A percentile compares a stretch with the other conserved stretches of the same genome.
These are phyloP conservation scores for Graptemys geographica DNA, from an alignment of 2,797 vertebrate genomes.

Conservation along the genomic window DNA sequence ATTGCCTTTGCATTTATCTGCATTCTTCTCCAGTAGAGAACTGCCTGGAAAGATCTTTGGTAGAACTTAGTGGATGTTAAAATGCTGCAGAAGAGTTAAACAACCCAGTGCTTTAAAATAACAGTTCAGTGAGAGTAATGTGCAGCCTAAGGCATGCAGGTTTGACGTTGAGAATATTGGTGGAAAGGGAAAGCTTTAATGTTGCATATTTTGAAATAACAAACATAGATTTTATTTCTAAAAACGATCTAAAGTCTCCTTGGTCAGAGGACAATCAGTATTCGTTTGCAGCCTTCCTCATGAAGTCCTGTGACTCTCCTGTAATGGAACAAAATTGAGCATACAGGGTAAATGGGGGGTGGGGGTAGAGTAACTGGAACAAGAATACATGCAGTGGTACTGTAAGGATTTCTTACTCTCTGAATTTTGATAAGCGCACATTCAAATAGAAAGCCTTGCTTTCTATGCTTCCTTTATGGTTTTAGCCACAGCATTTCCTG, in stretches of 20 bases:
- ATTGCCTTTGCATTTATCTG: conserved; percentile 74
- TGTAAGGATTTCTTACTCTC: conserved; percentile 29
- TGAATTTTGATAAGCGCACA: background rate
- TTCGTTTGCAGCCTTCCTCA: conserved; percentile 6
- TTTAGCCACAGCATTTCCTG: conserved; percentile 8
- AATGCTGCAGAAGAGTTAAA: conserved; percentile 69
- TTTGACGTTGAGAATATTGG: conserved; percentile 40
- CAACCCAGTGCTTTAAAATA: conserved; percentile 63
- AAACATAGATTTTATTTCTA: conserved; percentile 19
- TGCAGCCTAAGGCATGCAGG: conserved; percentile 36
- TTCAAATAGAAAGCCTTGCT: conserved; percentile 12
- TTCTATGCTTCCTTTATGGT: conserved; percentile 1
- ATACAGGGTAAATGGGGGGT: background rate
- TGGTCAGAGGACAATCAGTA: conserved; percentile 11
- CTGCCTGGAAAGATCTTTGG: conserved; percentile 68
- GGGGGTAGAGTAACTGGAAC: background rate
- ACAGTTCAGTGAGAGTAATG: conserved; percentile 39
- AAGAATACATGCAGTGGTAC: background rate
- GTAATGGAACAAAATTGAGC: background rate
- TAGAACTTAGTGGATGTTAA: conserved; percentile 70
- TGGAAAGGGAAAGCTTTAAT: conserved; percentile 22
- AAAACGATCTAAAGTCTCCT: background rate
- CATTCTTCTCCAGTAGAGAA: conserved; percentile 65
- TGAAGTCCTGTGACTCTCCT: conserved; percentile 15
- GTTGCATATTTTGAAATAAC: conserved; percentile 23